These are phyloP conservation scores for Pollenia griseotomentosa DNA, from an alignment of 2,888 invertebrate genomes.

Conservation along the genomic window DNA sequence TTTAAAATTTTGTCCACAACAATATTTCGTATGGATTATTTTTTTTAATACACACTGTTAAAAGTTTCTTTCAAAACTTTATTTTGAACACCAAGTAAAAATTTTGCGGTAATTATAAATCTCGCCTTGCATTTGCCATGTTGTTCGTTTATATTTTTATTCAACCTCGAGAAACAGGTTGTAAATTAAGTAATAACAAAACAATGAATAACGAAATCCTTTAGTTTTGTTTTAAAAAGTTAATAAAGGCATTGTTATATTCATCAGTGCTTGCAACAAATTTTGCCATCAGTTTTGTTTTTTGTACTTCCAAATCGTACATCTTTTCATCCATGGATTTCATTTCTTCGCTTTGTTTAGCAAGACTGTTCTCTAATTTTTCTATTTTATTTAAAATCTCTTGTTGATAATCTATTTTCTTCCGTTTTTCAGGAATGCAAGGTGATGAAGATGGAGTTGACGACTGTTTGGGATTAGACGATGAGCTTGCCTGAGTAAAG, in stretches of 20 bases:
- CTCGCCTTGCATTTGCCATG: too few relatives aligned
- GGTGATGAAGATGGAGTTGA: background rate
- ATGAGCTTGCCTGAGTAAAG: background rate
- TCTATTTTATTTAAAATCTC: background rate
- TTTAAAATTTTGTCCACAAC: too few relatives aligned
- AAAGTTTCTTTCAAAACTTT: too few relatives aligned
- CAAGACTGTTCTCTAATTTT: background rate
- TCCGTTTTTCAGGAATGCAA: background rate
- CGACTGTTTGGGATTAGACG: background rate
- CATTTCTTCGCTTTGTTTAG: background rate
- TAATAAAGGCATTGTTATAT: background rate
- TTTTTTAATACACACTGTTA: too few relatives aligned
- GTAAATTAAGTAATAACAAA: too few relatives aligned
- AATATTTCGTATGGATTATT: too few relatives aligned
- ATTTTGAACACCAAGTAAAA: too few relatives aligned
- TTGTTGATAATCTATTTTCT: background rate
- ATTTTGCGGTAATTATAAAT: too few relatives aligned
- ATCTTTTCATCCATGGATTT: background rate
- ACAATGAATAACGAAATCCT: too few relatives aligned
- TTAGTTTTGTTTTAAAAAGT: background rate
- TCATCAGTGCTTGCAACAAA: background rate
- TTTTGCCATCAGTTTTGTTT: background rate
- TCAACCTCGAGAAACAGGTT: too few relatives aligned
- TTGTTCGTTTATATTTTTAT: too few relatives aligned
- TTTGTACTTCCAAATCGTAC: background rate